These are phyloP conservation scores for Dromiciops gliroides DNA, from an alignment of 2,113 vertebrate genomes.

Conservation along the genomic window DNA sequence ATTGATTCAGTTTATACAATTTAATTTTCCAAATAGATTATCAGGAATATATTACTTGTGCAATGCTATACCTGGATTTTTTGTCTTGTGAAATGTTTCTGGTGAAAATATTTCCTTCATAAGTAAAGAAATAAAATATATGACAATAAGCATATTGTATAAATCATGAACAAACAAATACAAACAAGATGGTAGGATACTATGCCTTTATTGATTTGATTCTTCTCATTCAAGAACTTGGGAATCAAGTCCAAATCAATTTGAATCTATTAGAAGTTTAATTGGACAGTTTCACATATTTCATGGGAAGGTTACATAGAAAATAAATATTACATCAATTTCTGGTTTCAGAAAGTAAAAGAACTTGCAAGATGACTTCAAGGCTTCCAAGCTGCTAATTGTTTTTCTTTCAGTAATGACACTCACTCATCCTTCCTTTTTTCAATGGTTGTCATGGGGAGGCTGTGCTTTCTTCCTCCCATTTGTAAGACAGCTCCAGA, in stretches of 20 bases:
- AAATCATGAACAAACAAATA: not conserved
- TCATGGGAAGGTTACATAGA: not conserved
- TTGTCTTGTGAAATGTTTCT: not conserved
- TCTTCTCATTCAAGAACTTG: constrained; percentile 38
- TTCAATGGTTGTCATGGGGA: not conserved
- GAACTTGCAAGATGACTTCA: not conserved
- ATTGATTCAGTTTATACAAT: not conserved
- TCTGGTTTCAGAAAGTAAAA: constrained; percentile 40
- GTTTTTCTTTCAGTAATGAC: constrained; percentile 25
- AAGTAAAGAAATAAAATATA: not conserved
- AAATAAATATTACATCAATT: constrained; percentile 18
- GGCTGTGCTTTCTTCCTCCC: constrained; percentile 26
- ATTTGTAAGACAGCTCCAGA: not conserved
- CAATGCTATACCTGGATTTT: not conserved
- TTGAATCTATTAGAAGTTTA: not conserved
- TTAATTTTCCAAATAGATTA: not conserved
- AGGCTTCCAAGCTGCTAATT: constrained; percentile 43
- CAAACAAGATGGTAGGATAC: not conserved
- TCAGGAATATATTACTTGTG: not conserved
- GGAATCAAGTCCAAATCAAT: constrained; percentile 30
- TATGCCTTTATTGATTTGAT: not conserved
- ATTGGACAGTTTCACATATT: not conserved
- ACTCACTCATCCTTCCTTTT: not conserved
- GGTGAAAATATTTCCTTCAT: not conserved
- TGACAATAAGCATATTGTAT: not conserved